Conservation (phyloP, 2,113 vertebrate species). For the Pogona vitticeps region DNA sequence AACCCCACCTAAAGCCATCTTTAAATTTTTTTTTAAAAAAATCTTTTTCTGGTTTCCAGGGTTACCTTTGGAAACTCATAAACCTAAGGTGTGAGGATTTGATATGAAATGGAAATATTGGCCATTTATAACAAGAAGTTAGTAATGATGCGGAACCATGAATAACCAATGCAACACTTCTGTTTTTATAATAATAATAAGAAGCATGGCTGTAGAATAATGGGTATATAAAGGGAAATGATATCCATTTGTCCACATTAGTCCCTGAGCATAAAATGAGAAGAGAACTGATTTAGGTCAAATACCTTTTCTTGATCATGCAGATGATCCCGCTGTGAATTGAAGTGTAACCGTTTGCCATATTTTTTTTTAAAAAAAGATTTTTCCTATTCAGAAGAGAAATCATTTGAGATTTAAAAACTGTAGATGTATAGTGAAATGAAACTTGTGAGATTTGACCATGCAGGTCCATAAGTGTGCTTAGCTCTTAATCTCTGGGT, state of each 20-base stretch:
- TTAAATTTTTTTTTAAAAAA: neutral
- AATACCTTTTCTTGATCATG: neutral
- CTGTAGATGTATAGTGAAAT: neutral
- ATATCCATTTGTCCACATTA: neutral
- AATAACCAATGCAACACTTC: neutral
- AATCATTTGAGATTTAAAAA: neutral
- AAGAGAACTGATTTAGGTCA: neutral
- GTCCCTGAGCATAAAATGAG: neutral
- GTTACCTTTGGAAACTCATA: neutral
- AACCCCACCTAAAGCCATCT: neutral
- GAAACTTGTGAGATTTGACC: neutral
- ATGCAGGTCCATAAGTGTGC: neutral
- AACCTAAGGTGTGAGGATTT: neutral
- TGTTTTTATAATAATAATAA: neutral
- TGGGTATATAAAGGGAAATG: neutral
- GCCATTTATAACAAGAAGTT: neutral
- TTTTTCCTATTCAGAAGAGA: neutral
- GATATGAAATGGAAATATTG: neutral
- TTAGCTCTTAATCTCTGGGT: too few species aligned
- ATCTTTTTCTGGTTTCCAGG: neutral
- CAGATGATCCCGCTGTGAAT: neutral
- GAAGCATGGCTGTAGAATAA: neutral
- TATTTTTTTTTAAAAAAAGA: neutral
- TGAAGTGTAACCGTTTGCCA: neutral
- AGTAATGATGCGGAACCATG: neutral